Evolutionary conservation across 2,797 vertebrate species (phyloP), one percentile per base, ranked within the genome.

Genomic region (Sparus aurata): DNA sequence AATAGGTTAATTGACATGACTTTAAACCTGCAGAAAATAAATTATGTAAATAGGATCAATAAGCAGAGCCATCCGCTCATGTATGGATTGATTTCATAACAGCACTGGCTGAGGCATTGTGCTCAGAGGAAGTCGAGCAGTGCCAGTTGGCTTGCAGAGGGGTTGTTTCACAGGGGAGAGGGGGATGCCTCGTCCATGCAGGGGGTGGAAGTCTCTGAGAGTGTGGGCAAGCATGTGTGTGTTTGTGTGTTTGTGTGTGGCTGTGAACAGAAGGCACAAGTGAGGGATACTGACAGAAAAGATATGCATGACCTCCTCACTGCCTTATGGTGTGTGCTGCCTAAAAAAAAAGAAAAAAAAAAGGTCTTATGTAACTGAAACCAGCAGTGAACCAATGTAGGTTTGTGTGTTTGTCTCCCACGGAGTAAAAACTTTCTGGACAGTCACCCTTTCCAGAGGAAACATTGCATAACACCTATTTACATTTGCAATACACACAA

Each of bases 231-330:
- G 52, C 1, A 3, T 68, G 69, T 61, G 75, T 20, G 30, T 52
- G 45, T 45, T 38, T 38, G 52, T 25, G 53, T 25, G 58, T 85
- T 27, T 27, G 27, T 27, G 77, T 69, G 11, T 55, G 64, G 57
- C 78, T 79, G 82, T 77, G 90, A 94, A 92, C 93, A 94, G 90
- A 93, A 89, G 92, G 93, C 83, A 86, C 71, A 84, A 85, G 82
- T 58, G 80, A 91, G 81, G 83, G 81, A 84, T 75, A 85, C 82
- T 80, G 83, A 83, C 88, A 46, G 69, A 80, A 84, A 79, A 90
- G 70, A 85, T 82, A 81, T 80, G 80, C 84, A 75, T 85, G 91
- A 86, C 90, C 87, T 89, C 85, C 86, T 38, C 64, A 13, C 79
- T 63, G 87, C 88, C 89, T 89, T 89, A 86, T 88, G 88, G 84